A percentile compares a stretch with the other conserved stretches of the same genome.
Evolutionary conservation across 1,140 invertebrate genomes (phyloP).

Genomic region (Riptortus pedestris): DNA sequence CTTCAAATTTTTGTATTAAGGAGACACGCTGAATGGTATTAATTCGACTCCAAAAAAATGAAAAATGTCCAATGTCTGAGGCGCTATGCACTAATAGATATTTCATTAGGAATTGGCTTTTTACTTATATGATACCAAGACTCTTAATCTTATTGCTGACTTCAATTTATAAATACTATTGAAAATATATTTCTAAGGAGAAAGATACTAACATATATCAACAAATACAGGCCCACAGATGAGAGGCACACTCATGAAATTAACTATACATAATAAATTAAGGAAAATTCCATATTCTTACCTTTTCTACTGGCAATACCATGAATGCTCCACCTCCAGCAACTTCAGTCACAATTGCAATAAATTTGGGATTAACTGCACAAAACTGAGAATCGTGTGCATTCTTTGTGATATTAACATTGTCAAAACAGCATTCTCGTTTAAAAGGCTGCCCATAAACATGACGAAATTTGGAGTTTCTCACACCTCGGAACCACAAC

Average conservation of each 20-base stretch:
- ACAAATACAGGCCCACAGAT: neutral
- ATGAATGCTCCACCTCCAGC: constrained; percentile 88
- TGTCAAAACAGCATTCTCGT: constrained; percentile 82
- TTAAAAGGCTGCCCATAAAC: constrained; percentile 82
- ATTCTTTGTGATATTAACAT: constrained; percentile 84
- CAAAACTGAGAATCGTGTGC: constrained; percentile 87
- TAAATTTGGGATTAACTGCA: constrained; percentile 87
- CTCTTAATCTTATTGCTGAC: too few species aligned
- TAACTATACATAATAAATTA: constrained; percentile 18
- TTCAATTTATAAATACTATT: too few species aligned
- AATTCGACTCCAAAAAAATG: too few species aligned
- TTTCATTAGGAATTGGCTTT: too few species aligned
- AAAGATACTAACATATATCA: too few species aligned
- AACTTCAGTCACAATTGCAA: constrained; percentile 87
- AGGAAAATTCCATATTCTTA: constrained; percentile 42
- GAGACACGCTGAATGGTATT: too few species aligned
- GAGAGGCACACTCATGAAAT: neutral
- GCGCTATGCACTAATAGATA: too few species aligned
- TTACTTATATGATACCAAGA: too few species aligned
- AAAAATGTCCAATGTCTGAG: too few species aligned
- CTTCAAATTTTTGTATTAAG: too few species aligned
- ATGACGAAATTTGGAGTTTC: constrained; percentile 84
- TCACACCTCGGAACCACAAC: constrained; percentile 72
- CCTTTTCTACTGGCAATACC: constrained; percentile 78
- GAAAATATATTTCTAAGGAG: too few species aligned